phyloP scores from a whole-genome alignment of 1,140 invertebrate genomes.

The Rhopalosiphum maidis region DNA sequence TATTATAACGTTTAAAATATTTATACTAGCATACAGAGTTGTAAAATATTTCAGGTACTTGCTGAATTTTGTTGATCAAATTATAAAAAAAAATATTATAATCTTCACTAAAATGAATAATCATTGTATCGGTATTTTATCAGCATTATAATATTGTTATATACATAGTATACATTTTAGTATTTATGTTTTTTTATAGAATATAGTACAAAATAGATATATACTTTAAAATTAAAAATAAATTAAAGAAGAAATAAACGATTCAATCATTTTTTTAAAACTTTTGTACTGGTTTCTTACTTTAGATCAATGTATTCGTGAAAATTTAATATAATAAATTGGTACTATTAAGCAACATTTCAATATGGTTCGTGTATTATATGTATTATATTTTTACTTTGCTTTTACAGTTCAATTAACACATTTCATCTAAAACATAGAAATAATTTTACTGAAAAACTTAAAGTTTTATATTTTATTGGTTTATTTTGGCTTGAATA shows the following conservation, averaged over 20 bases:
- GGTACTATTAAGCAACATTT: not conserved
- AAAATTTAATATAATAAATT: not conserved
- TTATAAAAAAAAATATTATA: not conserved
- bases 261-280: not conserved
- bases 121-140: not conserved
- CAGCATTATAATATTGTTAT: not conserved
- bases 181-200: not conserved
- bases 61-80: not conserved
- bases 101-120: not conserved
- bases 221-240: not conserved
- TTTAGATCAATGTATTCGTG: not conserved
- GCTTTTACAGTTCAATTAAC: not conserved
- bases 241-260: not conserved
- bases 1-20: not conserved
- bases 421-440: not conserved
- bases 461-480: not conserved
- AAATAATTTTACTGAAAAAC: not conserved
- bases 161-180: not conserved
- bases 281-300: not conserved
- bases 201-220: not conserved
- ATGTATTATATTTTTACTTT: not conserved
- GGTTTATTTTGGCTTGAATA: not conserved
- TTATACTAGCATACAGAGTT: not conserved
- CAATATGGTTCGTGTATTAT: not conserved
- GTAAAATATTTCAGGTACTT: not conserved